Evolutionary conservation across 2,113 vertebrate genomes (phyloP), one percentile per base, ranked within the genome.

Genomic region (Phoenicopterus ruber): DNA sequence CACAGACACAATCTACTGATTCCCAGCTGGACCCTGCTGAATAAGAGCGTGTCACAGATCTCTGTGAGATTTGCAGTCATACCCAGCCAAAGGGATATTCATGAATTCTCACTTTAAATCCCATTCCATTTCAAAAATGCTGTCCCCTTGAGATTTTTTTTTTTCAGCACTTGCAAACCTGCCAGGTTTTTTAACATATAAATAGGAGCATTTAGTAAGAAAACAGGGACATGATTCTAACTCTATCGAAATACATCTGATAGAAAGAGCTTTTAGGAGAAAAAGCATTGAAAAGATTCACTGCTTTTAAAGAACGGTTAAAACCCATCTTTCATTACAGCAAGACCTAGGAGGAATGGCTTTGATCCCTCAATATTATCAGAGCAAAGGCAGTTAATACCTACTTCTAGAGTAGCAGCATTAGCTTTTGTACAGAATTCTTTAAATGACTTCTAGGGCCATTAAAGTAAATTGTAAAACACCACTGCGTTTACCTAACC

Each of bases 151-250:
- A 95, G 88, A 80, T 66, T 93, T 95, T 94, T 94, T 94, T 70
- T 94, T 94, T 94, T 88, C 82, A 79, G 80, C 61, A 92, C 88
- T 94, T 87, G 88, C 93, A 94, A 95, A 94, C 96, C 96, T 91
- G 83, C 76, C 91, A 94, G 70, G 72, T 94, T 95, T 96, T 97
- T 95, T 91, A 94, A 94, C 81, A 76, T 95, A 96, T 94, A 95
- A 96, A 97, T 96, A 96, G 96, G 86, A 95, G 82, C 86, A 85
- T 96, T 96, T 94, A 93, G 93, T 87, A 84, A 80, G 89, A 97
- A 97, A 96, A 96, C 86, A 95, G 91, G 81, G 88, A 94, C 86
- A 91, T 46, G 70, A 93, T 96, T 96, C 83, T 93, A 96, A 92
- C 86, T 96, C 83, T 85, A 87, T 94, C 81, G 2, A 94, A 95